These are phyloP conservation scores for Vollenhovia emeryi DNA, from an alignment of 1,140 invertebrate genomes.

Conservation along the genomic window DNA sequence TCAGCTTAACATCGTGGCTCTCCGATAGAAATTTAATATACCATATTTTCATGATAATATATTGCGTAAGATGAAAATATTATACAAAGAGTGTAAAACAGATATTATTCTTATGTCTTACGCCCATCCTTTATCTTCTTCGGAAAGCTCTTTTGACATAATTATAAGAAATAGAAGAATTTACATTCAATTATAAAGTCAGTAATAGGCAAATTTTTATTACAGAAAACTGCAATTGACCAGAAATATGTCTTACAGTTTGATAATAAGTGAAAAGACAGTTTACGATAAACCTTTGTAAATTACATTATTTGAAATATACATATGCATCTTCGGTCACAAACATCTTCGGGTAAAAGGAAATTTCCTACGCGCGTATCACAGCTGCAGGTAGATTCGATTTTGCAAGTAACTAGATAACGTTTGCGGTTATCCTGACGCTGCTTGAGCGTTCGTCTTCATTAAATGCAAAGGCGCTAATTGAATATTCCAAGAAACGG, in stretches of 20 bases:
- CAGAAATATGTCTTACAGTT: neutral
- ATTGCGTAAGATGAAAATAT: constrained; percentile 14
- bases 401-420: constrained; percentile 46
- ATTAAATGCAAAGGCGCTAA: constrained; percentile 44
- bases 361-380: constrained; percentile 5
- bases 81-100: constrained; percentile 15
- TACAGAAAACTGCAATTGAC: constrained; percentile 4
- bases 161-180: neutral
- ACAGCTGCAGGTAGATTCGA: neutral
- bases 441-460: constrained; percentile 33
- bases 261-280: neutral
- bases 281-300: neutral
- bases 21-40: constrained; percentile 17
- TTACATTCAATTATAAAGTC: constrained; percentile 9
- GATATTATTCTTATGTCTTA: constrained; percentile 7
- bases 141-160: neutral
- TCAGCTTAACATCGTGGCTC: constrained; percentile 15
- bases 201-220: neutral
- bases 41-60: constrained; percentile 27
- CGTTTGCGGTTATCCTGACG: constrained; percentile 21
- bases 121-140: constrained; percentile 11
- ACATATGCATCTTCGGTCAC: neutral
- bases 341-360: neutral
- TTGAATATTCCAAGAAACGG: constrained; percentile 38
- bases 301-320: neutral